Base-by-base conservation (phyloP, 2,113 vertebrate genomes). In the Sorex fumeus region DNA sequence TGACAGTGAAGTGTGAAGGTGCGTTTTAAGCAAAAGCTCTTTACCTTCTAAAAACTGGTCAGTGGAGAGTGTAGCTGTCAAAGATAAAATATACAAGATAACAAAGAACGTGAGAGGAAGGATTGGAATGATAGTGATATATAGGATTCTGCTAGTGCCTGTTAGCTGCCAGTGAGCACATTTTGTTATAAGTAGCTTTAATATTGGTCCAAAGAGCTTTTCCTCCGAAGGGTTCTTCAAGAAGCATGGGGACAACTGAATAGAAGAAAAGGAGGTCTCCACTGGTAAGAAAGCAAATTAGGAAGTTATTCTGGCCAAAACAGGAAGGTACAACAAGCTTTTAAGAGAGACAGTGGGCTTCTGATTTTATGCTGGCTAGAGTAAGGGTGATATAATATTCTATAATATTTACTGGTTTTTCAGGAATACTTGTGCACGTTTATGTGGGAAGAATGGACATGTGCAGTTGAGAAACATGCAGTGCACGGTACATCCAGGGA, bases 141-240 rank as follows among this genome's bases (percentile, higher is more conserved):
- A 43, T 62, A 50, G 28, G 66, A 82, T 76, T 86, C 84, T 40
- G 60, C 74, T 15, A 28, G 6, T 50, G 30, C 12, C 23, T 88
- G 53, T 1, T 90, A 70, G 27, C 53, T 79, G 25, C 64, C 40
- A 40, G 0, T 77, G 82, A 72, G 12, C 36, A 72, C 69, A 79
- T 40, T 47, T 90, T 11, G 30, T 88, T 23, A 4, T 74, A 83
- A 70, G 30, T 45, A 32, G 66, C 53, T 86, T 95, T 69, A 43
- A 53, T 25, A 88, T 50, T 92, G 15, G 32, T 84, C 80, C 80
- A 76, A 21, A 30, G 79, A 71, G 21, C 76, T 92, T 60, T 78
- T 32, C 19, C 45, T 74, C 13, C 28, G 36, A 69, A 81, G 53
- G 45, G 50, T 87, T 50, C 7, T 2, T 74, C 70, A 66, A 9